Evolutionary conservation across 2,113 vertebrate species (phyloP).

Genomic region (Formicarius rufipectus): DNA sequence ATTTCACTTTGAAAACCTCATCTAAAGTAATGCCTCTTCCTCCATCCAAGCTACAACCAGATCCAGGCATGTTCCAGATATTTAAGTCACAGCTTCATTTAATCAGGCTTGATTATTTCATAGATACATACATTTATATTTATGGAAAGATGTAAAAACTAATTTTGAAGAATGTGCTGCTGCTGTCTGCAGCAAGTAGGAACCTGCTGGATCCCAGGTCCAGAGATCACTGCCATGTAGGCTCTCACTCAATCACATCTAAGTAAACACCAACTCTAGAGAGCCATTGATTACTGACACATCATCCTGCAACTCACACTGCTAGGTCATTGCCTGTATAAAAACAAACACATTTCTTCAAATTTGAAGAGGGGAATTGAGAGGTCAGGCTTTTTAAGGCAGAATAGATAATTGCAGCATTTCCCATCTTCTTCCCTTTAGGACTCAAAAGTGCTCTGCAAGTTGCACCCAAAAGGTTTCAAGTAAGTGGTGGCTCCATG

Average conservation of each 20-base stretch:
- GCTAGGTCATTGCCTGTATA: background rate
- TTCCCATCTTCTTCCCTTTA: background rate
- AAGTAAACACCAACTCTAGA: background rate
- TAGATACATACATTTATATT: background rate
- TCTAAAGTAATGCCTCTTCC: background rate
- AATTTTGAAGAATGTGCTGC: background rate
- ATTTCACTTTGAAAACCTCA: background rate
- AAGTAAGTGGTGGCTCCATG: background rate
- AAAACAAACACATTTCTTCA: background rate
- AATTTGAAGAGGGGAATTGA: background rate
- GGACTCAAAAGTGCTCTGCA: background rate
- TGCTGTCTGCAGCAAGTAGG: background rate
- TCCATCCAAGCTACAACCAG: background rate
- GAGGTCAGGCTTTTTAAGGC: background rate
- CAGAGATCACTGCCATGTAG: background rate
- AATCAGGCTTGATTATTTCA: background rate
- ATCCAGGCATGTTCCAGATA: background rate
- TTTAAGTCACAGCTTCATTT: background rate
- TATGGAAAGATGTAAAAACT: background rate
- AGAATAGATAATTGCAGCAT: background rate
- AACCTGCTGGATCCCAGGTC: background rate
- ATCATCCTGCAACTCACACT: rapidly evolving
- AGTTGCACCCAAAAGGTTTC: background rate
- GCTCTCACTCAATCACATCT: background rate
- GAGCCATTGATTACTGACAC: background rate